Evolutionary conservation across 2,113 vertebrate species (phyloP).

Genomic region (Corydoras sp.): DNA sequence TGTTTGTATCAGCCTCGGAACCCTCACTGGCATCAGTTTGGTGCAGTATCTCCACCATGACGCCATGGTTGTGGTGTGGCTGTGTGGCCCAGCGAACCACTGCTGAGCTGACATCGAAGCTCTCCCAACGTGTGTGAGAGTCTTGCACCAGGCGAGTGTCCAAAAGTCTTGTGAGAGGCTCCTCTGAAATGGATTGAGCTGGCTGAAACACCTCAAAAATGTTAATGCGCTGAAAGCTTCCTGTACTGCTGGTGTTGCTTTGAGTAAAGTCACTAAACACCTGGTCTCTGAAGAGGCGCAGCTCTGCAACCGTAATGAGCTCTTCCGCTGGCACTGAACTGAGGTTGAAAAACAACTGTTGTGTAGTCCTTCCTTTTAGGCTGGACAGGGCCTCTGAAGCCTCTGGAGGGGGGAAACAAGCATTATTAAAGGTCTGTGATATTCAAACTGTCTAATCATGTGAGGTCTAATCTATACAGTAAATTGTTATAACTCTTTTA

Average conservation of each 20-base stretch:
- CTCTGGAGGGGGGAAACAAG: slow-evolving; percentile 65
- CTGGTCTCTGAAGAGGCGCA: slow-evolving; percentile 90
- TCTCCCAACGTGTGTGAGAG: slow-evolving; percentile 91
- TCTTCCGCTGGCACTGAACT: slow-evolving; percentile 86
- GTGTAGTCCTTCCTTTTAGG: slow-evolving; percentile 79
- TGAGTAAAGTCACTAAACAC: slow-evolving; percentile 65
- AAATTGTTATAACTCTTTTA: no score
- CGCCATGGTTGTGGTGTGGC: slow-evolving; percentile 83
- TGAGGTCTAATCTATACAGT: no score
- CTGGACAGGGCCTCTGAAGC: slow-evolving; percentile 86
- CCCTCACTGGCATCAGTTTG: slow-evolving; percentile 67
- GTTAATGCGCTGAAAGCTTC: slow-evolving; percentile 90
- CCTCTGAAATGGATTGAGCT: slow-evolving; percentile 61
- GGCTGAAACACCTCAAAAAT: slow-evolving; percentile 93
- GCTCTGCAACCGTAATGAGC: slow-evolving; percentile 89
- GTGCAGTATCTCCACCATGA: slow-evolving; percentile 91
- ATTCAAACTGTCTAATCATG: no score
- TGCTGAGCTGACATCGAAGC: slow-evolving; percentile 92
- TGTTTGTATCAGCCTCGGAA: slow-evolving; percentile 64
- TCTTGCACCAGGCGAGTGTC: slow-evolving; percentile 93
- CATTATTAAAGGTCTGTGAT: slow-evolving; percentile 14
- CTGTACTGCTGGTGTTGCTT: slow-evolving; percentile 59
- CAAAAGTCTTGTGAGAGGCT: slow-evolving; percentile 85
- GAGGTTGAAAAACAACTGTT: slow-evolving; percentile 96
- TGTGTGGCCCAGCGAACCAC: slow-evolving; percentile 86